Evolutionary conservation across 2,888 invertebrate species (phyloP).

Genomic region (Chymomyza amoena): DNA sequence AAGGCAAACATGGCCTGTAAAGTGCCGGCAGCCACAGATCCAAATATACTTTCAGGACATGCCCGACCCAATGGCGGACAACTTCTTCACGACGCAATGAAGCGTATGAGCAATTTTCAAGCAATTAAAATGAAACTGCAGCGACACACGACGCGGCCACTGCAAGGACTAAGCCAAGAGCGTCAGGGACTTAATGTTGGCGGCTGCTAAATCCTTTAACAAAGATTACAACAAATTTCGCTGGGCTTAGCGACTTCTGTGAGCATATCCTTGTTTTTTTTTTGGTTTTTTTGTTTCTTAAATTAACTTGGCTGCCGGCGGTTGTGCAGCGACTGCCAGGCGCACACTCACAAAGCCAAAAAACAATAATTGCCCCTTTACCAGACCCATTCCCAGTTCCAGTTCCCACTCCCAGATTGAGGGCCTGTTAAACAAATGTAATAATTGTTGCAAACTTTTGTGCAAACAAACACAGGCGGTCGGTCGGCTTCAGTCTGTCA

Average conservation of each 20-base stretch:
- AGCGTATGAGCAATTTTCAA: conserved; percentile 72
- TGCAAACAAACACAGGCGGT: conserved; percentile 57
- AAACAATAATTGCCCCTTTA: conserved; percentile 20
- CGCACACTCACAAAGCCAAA: conserved; percentile 28
- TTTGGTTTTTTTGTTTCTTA: conserved; percentile 56
- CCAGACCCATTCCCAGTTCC: neutral
- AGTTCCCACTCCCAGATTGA: neutral
- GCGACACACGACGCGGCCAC: conserved; percentile 46
- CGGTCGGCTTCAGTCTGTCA: neutral
- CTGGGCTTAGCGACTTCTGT: conserved; percentile 30
- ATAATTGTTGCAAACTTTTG: conserved; percentile 72
- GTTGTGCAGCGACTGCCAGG: conserved; percentile 18
- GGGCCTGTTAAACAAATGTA: conserved; percentile 68
- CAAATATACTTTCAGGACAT: conserved; percentile 30
- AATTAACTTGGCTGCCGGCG: conserved; percentile 63
- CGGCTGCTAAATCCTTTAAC: conserved; percentile 37
- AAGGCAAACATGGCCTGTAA: conserved; percentile 29
- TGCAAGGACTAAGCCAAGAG: neutral
- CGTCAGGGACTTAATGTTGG: conserved; percentile 45
- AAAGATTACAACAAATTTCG: conserved; percentile 29
- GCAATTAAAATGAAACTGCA: conserved; percentile 67
- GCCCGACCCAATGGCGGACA: conserved; percentile 16
- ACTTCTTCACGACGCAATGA: conserved; percentile 67
- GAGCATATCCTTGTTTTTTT: conserved; percentile 24
- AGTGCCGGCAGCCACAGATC: conserved; percentile 40